These are phyloP conservation scores for Stenchaetothrips biformis DNA, from an alignment of 2,888 invertebrate species.

Conservation along the genomic window DNA sequence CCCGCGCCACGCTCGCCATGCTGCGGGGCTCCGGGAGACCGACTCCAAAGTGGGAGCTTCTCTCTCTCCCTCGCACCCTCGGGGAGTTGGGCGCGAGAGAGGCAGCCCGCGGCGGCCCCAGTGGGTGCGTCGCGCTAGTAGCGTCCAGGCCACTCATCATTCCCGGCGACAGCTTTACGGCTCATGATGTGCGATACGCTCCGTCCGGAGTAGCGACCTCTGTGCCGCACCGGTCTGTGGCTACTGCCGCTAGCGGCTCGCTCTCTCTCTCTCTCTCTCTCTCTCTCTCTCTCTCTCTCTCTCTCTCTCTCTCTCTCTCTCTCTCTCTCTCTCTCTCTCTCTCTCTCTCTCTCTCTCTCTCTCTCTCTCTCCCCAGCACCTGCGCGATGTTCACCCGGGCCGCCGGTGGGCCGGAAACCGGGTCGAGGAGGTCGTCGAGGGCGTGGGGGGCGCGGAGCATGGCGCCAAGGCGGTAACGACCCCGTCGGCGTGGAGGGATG, in stretches of 20 bases:
- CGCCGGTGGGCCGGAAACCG: too few relatives aligned
- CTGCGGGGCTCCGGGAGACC: too few relatives aligned
- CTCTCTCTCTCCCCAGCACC: neutral
- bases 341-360: neutral
- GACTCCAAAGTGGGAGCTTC: too few relatives aligned
- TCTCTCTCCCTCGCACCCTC: neutral
- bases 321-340: too few relatives aligned
- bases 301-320: too few relatives aligned
- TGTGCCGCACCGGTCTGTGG: neutral
- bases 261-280: neutral
- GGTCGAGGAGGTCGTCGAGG: too few relatives aligned
- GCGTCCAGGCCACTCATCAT: neutral
- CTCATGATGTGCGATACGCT: slow-evolving; percentile 16
- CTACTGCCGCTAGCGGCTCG: neutral
- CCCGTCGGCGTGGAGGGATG: too few relatives aligned
- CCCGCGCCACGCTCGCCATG: too few relatives aligned
- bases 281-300: too few relatives aligned
- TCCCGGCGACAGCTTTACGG: slow-evolving; percentile 10
- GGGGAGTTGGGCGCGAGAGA: neutral
- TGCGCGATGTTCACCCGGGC: neutral
- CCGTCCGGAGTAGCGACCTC: neutral
- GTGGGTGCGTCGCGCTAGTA: neutral
- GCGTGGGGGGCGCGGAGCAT: too few relatives aligned
- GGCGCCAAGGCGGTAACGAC: too few relatives aligned
- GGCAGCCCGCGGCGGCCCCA: neutral